Base-by-base conservation (phyloP, 1,140 invertebrate genomes). In the Aradophagus sp. region DNA sequence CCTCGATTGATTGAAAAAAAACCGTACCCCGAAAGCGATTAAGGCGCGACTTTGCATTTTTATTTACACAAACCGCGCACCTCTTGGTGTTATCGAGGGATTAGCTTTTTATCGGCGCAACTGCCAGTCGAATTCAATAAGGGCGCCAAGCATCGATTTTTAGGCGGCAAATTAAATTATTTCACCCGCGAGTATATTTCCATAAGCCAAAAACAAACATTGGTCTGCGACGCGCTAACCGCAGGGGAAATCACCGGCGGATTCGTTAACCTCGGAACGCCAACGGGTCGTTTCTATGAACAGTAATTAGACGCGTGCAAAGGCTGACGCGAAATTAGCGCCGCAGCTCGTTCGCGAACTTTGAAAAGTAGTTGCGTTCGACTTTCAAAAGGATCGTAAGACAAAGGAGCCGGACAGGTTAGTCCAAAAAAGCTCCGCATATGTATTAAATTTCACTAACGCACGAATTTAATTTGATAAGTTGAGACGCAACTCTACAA, bases 171-270 rank as follows among this genome's bases (percentile, higher is more conserved):
- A 76, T 78, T 58, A 69, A 78, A 71, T 78, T 77, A 76, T 74
- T 77, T 73, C 62, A 61, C 55, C 66, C 68, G 31, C 48, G 63
- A 68, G 72, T 74, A 35, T 68, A 74, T 74, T 76, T 76, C 74
- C 71, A 71, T 78, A 76, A 76, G 73, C 73, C 74, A 16, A 77
- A 77, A 78, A 77, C 71, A 77, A 77, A 77, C 55, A 71, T 63
- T 31, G 47, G 44, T 13, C 58, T 32, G 47, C 41, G 63, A 65
- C 47, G 58, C 41, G 20, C 48, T 48, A 65, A 72, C 52, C 74
- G 72, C 72, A 73, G 65, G 74, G 76, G 72, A 78, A 78, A 78
- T 76, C 72, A 75, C 38, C 61, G 52, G 31, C 13, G 27, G 56
- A 76, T 77, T 76, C 73, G 73, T 74, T 76, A 73, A 34, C 36